phyloP scores from a whole-genome alignment of 1,140 invertebrate species.

The Sitophilus oryzae region DNA sequence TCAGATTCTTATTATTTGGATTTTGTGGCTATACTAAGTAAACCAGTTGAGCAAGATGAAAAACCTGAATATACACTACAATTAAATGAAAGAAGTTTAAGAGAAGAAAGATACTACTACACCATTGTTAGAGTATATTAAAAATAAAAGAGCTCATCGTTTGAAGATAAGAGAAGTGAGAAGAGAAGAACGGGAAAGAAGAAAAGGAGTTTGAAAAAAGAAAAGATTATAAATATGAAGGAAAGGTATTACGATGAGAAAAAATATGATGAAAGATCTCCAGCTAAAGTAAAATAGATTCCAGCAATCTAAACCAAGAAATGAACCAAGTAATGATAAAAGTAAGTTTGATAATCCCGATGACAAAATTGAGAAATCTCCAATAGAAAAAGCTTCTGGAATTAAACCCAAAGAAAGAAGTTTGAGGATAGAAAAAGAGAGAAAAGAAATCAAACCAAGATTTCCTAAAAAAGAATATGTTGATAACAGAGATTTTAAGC shows the following conservation, averaged over 20 bases:
- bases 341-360: slow-evolving; percentile 17
- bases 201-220: slow-evolving; percentile 51
- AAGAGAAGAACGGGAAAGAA: slow-evolving; percentile 61
- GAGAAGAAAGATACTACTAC: slow-evolving; percentile 62
- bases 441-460: slow-evolving; percentile 30
- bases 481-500: slow-evolving; percentile 31
- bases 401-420: slow-evolving; percentile 35
- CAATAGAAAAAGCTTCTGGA: slow-evolving; percentile 15
- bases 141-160: slow-evolving; percentile 65
- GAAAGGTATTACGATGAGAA: slow-evolving; percentile 36
- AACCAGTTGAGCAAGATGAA: slow-evolving; percentile 55
- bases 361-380: slow-evolving; percentile 22
- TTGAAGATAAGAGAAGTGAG: slow-evolving; percentile 59
- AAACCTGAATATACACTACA: slow-evolving; percentile 57
- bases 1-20: slow-evolving; percentile 77
- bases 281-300: slow-evolving; percentile 5
- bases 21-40: slow-evolving; percentile 71
- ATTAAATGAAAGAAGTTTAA: slow-evolving; percentile 19
- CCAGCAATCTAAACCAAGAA: slow-evolving; percentile 11
- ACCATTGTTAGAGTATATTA: slow-evolving; percentile 83
- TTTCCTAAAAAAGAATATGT: slow-evolving; percentile 32
- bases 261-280: slow-evolving; percentile 36
- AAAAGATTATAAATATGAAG: slow-evolving; percentile 39
- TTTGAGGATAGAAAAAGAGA: slow-evolving; percentile 33
- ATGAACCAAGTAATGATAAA: slow-evolving; percentile 23